These are phyloP conservation scores for Orchestes rusci DNA, from an alignment of 2,888 invertebrate genomes.

Conservation along the genomic window DNA sequence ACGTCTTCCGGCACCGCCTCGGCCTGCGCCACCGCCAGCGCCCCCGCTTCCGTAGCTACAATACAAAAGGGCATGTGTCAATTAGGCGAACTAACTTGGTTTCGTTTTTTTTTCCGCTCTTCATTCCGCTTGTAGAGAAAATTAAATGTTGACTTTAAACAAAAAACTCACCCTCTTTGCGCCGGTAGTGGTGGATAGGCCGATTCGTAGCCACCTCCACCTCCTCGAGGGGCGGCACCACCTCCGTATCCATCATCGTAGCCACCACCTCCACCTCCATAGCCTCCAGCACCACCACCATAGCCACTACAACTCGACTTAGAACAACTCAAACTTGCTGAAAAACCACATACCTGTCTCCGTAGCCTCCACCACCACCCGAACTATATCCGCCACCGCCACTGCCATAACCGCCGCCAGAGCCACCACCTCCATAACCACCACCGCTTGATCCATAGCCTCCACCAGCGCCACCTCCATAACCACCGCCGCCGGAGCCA, in stretches of 20 bases:
- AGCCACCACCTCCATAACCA: conserved; percentile 22
- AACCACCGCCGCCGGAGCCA: conserved; percentile 23
- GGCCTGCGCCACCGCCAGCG: conserved; percentile 24
- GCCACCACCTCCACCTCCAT: conserved; percentile 10
- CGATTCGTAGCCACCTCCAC: conserved; percentile 29
- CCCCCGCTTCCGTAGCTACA: conserved; percentile 30
- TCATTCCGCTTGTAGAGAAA: no score
- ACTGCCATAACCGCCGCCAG: conserved; percentile 17
- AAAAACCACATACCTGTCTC: conserved; percentile 4
- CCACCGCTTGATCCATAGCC: conserved; percentile 5
- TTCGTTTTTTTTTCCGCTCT: no score
- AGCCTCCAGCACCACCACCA: conserved; percentile 12
- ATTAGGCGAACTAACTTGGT: no score
- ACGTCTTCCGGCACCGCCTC: conserved; percentile 22
- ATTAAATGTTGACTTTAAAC: no score
- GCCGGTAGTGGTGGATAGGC: conserved; percentile 31
- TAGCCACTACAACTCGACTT: conserved; percentile 3
- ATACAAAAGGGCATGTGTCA: conserved; percentile 20
- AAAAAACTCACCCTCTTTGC: conserved; percentile 32
- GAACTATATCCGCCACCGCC: conserved; percentile 19
- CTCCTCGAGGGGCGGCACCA: conserved; percentile 13
- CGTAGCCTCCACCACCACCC: conserved; percentile 15
- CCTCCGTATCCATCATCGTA: conserved; percentile 19
- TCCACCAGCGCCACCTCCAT: conserved; percentile 9
- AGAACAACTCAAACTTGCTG: not conserved